Evolutionary conservation across 2,797 vertebrate genomes (phyloP).

Genomic region (Paramormyrops hopkinsi): DNA sequence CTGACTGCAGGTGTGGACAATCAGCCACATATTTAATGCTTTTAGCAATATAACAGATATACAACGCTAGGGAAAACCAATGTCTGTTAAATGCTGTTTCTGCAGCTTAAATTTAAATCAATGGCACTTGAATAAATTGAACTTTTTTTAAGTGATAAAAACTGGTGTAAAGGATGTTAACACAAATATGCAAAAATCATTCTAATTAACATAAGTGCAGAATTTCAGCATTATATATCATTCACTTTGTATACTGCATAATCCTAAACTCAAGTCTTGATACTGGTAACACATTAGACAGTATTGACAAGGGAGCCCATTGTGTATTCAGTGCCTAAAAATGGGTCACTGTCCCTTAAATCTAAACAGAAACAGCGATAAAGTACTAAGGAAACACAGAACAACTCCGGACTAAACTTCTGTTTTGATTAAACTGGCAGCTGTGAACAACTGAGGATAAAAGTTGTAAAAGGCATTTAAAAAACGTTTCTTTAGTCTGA

Average conservation of each 20-base stretch:
- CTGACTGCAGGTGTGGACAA: slow-evolving; percentile 50
- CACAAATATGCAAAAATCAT: not conserved
- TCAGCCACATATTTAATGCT: slow-evolving; percentile 27
- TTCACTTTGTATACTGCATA: not conserved
- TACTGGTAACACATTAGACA: not conserved
- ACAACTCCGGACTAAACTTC: not conserved
- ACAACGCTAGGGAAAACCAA: not conserved
- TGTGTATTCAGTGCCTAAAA: not conserved
- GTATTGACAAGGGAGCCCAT: not conserved
- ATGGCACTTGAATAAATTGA: not conserved
- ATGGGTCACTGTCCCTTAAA: not conserved
- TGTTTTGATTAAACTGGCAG: not conserved
- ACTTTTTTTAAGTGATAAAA: not conserved
- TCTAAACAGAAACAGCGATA: not conserved
- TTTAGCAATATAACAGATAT: not conserved
- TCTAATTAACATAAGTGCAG: not conserved
- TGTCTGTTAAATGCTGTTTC: not conserved
- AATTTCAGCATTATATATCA: not conserved
- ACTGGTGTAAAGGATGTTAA: not conserved
- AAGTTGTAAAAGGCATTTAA: not conserved
- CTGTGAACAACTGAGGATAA: not conserved
- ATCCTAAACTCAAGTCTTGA: not conserved
- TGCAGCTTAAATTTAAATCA: not conserved
- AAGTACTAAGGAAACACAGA: not conserved
- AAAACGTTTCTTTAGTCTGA: not conserved